These are phyloP conservation scores for Nasonia vitripennis DNA, from an alignment of 1,140 invertebrate genomes.

Conservation along the genomic window DNA sequence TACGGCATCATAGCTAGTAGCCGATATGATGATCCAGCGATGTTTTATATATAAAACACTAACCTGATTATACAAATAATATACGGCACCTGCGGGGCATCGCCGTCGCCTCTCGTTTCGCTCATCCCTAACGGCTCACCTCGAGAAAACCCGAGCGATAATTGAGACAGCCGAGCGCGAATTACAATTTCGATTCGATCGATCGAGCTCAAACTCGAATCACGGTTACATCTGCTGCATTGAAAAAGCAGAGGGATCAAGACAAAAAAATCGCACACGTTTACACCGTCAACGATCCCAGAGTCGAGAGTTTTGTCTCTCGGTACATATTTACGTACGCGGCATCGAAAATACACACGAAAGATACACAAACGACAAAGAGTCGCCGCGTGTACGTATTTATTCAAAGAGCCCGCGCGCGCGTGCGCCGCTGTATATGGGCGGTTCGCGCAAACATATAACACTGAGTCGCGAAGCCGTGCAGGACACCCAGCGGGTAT, in stretches of 20 bases:
- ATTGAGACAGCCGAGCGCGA: too few species aligned
- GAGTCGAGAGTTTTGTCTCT: too few species aligned
- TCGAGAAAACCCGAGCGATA: neutral
- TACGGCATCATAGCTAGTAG: neutral
- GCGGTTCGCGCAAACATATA: neutral
- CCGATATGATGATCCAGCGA: neutral
- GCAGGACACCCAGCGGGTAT: neutral
- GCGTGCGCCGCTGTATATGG: neutral
- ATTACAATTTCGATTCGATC: too few species aligned
- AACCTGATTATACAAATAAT: conserved; percentile 5
- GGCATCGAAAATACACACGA: too few species aligned
- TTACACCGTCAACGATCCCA: too few species aligned
- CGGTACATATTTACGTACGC: too few species aligned
- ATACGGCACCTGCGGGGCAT: neutral
- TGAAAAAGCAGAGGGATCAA: too few species aligned
- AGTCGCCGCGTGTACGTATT: neutral
- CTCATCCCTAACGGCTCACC: neutral
- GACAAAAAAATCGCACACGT: too few species aligned
- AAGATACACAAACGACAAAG: too few species aligned
- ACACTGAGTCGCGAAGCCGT: neutral
- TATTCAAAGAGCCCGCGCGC: neutral
- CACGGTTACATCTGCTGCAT: too few species aligned
- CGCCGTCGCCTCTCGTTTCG: neutral
- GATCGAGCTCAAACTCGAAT: too few species aligned
- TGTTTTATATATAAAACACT: conserved; percentile 5